Base-by-base conservation (phyloP, 2,888 invertebrate genomes). In the Xestobium rufovillosum region DNA sequence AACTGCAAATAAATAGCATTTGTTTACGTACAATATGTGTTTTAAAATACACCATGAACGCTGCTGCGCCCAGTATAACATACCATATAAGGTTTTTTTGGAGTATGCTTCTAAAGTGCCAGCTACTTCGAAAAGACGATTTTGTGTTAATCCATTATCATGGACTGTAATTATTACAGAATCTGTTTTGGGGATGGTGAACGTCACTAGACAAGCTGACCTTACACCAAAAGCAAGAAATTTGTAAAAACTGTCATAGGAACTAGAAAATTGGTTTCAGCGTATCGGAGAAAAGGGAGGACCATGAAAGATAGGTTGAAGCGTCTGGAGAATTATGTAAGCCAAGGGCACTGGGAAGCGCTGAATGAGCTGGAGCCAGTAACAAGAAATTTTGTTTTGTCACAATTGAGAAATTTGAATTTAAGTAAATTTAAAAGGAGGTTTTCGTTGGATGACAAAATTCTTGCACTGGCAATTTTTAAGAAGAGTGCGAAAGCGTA, bases 301-400 rank as follows among this genome's bases (percentile, higher is more conserved):
- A 19, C 23, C 6, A n/a, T 8, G n/a, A 19, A 19, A 19, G 23
- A 19, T 6, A 19, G 23, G 23, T 19, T 19, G 23, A 19, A 19
- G n/a, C 6, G 6, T 19, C 23, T 19, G 23, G 23, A 19, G 23
- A 19, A 19, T n/a, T 19, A 19, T 19, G 23, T 19, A 8, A 19
- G n/a, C 6, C 23, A 19, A 19, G 23, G 23, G 23, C 23, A 19
- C 23, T 19, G 23, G 23, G 23, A 19, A 19, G 6, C 6, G 23
- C 23, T 34, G 40, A 46, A 34, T 47, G 36, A 19, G 13, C 45
- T 10, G 41, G 43, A 23, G n/a, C n/a, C n/a, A n/a, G n/a, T n/a
- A n/a, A n/a, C n/a, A n/a, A n/a, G n/a, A n/a, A n/a, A n/a, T n/a
- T n/a, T n/a, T n/a, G n/a, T n/a, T n/a, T n/a, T n/a, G n/a, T n/a